These are phyloP conservation scores for Hyposoter didymator DNA, from an alignment of 2,888 invertebrate species.

Conservation along the genomic window DNA sequence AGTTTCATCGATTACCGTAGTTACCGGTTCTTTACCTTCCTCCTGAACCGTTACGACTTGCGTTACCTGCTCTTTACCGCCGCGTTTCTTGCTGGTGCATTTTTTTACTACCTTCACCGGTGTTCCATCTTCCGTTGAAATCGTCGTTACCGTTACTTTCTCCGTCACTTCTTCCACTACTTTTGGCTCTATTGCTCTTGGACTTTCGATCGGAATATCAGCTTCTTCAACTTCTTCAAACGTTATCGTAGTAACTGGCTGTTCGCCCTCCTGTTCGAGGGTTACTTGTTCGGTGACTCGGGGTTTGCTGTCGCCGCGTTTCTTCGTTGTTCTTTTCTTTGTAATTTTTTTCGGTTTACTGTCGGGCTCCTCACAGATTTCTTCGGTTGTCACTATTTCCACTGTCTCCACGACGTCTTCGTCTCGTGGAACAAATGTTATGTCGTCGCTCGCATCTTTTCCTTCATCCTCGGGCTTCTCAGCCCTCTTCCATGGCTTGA, in stretches of 20 bases:
- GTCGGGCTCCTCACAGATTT: conserved; percentile 72
- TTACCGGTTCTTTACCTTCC: conserved; percentile 84
- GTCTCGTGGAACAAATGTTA: conserved; percentile 59
- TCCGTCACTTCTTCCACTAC: conserved; percentile 72
- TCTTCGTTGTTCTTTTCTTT: conserved; percentile 81
- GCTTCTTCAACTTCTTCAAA: conserved; percentile 76
- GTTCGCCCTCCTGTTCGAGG: conserved; percentile 76
- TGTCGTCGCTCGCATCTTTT: conserved; percentile 45
- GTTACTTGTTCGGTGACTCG: conserved; percentile 84
- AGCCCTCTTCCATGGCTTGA: conserved; percentile 80
- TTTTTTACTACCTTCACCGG: conserved; percentile 78
- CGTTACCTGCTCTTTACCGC: conserved; percentile 84
- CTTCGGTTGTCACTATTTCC: conserved; percentile 71
- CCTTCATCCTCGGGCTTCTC: conserved; percentile 78
- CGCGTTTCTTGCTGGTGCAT: conserved; percentile 79
- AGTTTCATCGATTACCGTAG: conserved; percentile 76
- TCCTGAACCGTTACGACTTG: conserved; percentile 84
- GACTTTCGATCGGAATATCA: conserved; percentile 70
- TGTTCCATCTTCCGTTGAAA: conserved; percentile 81
- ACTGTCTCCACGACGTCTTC: conserved; percentile 71
- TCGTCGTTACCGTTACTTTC: conserved; percentile 81
- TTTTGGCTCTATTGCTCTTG: conserved; percentile 53
- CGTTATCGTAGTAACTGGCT: conserved; percentile 77
- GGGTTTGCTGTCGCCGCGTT: conserved; percentile 77
- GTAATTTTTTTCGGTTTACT: conserved; percentile 77